A percentile compares a stretch with the other conserved stretches of the same genome.
Evolutionary conservation across 35 echinoderm and acorn worm genomes (phyloP).

Genomic region (Apostichopus japonicus): DNA sequence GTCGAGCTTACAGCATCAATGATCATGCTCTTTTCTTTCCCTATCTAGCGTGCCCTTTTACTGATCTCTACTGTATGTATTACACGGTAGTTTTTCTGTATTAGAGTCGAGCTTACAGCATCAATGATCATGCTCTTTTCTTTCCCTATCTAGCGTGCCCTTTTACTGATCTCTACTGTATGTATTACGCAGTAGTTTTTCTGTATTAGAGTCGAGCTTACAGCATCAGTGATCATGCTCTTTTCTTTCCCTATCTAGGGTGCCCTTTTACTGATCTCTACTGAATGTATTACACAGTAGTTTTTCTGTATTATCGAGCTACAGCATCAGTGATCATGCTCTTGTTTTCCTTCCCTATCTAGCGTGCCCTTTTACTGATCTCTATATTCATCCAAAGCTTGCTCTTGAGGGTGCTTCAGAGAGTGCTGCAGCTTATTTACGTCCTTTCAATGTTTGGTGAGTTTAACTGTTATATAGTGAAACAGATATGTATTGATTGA

Average conservation of each 20-base stretch:
- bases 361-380: slow-evolving; percentile 39
- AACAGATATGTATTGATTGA: too few relatives aligned
- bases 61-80: neutral
- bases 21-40: neutral
- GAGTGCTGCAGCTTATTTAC: neutral
- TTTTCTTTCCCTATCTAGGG: neutral
- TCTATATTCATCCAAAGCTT: slow-evolving; percentile 30
- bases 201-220: too few relatives aligned
- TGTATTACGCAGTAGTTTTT: too few relatives aligned
- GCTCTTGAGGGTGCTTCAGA: slow-evolving; percentile 28
- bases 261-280: slow-evolving; percentile 40
- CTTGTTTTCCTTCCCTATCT: neutral
- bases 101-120: too few relatives aligned
- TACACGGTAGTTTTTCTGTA: too few relatives aligned
- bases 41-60: slow-evolving; percentile 27
- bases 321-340: too few relatives aligned
- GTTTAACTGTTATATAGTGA: neutral
- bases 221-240: too few relatives aligned
- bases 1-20: too few relatives aligned
- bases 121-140: too few relatives aligned
- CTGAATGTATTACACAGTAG: too few relatives aligned
- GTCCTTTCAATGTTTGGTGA: slow-evolving; percentile 42
- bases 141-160: slow-evolving; percentile 12
- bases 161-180: slow-evolving; percentile 12
- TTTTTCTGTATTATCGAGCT: too few relatives aligned